Percentiles rank a stretch among this genome's conserved stretches.
Conservation (phyloP, 2,113 vertebrate genomes). For the Paramormyrops kingsleyae region DNA sequence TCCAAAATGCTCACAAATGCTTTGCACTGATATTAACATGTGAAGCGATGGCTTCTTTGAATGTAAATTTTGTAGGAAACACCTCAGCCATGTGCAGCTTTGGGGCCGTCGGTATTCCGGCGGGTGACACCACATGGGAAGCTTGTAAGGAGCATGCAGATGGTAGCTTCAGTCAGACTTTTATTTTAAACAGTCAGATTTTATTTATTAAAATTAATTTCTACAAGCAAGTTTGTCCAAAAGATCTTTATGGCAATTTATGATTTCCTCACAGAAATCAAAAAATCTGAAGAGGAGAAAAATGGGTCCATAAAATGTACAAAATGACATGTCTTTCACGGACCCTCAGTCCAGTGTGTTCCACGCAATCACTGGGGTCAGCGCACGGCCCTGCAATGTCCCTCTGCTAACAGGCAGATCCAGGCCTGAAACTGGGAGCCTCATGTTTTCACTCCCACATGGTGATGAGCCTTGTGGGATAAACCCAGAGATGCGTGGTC, state of each 20-base stretch:
- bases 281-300: background rate
- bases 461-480: background rate
- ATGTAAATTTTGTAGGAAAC: conserved; percentile 38
- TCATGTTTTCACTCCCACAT: background rate
- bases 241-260: background rate
- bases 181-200: background rate
- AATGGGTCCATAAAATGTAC: background rate
- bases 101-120: conserved; percentile 17
- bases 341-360: background rate
- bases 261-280: background rate
- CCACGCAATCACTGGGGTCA: background rate
- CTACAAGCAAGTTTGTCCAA: background rate
- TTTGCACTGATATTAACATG: conserved; percentile 48
- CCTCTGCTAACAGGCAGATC: background rate
- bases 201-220: background rate
- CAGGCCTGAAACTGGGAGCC: background rate
- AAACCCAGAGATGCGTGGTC: background rate
- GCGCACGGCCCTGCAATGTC: background rate
- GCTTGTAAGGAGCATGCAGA: conserved; percentile 32
- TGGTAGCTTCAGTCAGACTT: background rate
- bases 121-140: conserved; percentile 18
- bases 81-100: background rate
- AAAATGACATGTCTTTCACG: background rate
- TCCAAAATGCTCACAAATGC: conserved; percentile 41
- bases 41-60: conserved; percentile 29